A percentile compares a stretch with the other conserved stretches of the same genome.
Evolutionary conservation across 2,113 vertebrate genomes (phyloP).

Genomic region (Epinephelus cyanopodus): DNA sequence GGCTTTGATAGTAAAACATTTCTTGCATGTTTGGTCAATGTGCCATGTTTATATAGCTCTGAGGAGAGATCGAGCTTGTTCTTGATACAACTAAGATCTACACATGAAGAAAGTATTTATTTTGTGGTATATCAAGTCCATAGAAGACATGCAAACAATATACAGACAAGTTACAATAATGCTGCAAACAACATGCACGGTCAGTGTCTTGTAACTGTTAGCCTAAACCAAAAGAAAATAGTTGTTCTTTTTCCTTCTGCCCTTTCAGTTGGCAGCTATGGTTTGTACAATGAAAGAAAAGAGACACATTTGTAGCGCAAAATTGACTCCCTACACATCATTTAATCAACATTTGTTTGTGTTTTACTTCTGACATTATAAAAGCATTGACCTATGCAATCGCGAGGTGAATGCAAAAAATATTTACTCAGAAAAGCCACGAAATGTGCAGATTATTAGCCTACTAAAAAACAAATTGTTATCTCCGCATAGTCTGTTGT

Average conservation of each 20-base stretch:
- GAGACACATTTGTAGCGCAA: not conserved
- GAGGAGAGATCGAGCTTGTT: not conserved
- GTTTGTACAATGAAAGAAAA: not conserved
- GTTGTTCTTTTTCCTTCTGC: too few species aligned
- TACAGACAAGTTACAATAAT: not conserved
- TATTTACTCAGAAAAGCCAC: not conserved
- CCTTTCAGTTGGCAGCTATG: not conserved
- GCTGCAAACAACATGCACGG: too few species aligned
- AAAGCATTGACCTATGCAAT: not conserved
- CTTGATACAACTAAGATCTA: not conserved
- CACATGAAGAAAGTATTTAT: not conserved
- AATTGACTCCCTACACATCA: not conserved
- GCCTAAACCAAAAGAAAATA: too few species aligned
- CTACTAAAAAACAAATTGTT: not conserved
- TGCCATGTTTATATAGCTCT: too few species aligned
- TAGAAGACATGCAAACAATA: not conserved
- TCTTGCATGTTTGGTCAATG: not conserved
- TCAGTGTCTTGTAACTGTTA: not conserved
- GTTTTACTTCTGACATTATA: not conserved
- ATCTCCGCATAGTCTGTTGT: not conserved
- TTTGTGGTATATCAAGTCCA: not conserved
- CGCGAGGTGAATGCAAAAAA: not conserved
- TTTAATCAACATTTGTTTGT: not conserved
- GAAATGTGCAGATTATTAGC: too few species aligned
- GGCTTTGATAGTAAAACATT: too few species aligned